Evolutionary conservation across 2,113 vertebrate species (phyloP), one percentile per base, ranked within the genome.

Genomic region (Crotalus helleri): DNA sequence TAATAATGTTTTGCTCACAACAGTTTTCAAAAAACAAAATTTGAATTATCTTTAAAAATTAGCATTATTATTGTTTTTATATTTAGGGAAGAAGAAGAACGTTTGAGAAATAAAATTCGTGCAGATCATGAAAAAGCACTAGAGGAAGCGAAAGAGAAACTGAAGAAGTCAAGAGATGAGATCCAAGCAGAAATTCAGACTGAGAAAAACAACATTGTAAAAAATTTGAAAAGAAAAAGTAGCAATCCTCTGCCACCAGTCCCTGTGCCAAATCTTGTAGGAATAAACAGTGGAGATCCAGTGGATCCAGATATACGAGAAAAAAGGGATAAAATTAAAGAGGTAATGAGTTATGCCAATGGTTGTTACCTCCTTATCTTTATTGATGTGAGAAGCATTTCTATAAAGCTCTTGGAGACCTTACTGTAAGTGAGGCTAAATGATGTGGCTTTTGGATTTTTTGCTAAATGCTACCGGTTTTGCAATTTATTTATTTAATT

Each of bases 121-220:
- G 99, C 99, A 33, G 99, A 99, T 97, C 99, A 99, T 2, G 99
- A 99, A 97, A 98, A 99, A 89, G 99, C 99, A 9, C 97, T 99
- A 96, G 99, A 99, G 97, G 99, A 99, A 97, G 99, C 99, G 44
- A 99, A 99, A 96, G 99, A 99, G 97, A 99, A 99, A 96, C 97
- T 99, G 95, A 98, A 98, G 92, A 99, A 99, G 97, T 99, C 99
- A 1, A 98, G 98, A 49, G 98, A 99, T 95, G 99, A 99, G 96
- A 98, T 99, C 94, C 97, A 97, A 97, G 98, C 99, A 8, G 99
- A 99, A 98, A 99, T 99, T 96, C 99, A 99, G 97, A 99, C 99
- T 10, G 99, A 99, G 96, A 99, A 99, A 97, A 98, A 95, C 96
- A 99, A 99, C 95, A 97, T 99, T 92, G 95, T 96, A 49, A 98